Evolutionary conservation across 2,113 vertebrate genomes (phyloP), one percentile per base, ranked within the genome.

Genomic region (Panthera leo): DNA sequence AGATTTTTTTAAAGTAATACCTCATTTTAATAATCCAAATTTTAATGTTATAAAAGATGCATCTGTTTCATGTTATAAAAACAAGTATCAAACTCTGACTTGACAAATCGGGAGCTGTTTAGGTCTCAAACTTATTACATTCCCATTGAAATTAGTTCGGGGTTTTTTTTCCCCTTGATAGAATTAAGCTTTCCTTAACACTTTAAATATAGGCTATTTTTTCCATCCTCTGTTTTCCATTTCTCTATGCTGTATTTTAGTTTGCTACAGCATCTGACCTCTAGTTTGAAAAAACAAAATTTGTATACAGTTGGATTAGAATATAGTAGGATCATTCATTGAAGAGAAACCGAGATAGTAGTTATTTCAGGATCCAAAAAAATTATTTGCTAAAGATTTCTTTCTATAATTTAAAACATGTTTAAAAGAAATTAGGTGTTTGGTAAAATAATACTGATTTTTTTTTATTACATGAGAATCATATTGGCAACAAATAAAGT

Each of bases 221-320:
- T 84, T 85, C 63, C 34, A 51, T 51, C 61, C 71, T 92, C 14
- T 65, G 63, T 70, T 48, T 91, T 58, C 23, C 8, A 83, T n/a
- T 73, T 93, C 45, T 53, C 2, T 94, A 18, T 78, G 58, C 53
- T 65, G 70, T 5, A 39, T 82, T 61, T 82, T 73, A 75, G 45
- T 83, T 95, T 10, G 53, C 13, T 42, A 42, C 15, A 83, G 42
- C 42, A 87, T 78, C 42, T 63, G 68, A 83, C 27, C 15, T 73
- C 63, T 42, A 78, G 36, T 94, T 94, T 87, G 65, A 79, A 79
- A 95, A 95, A 96, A 53, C 15, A 31, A 16, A 85, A 63, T 93
- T 65, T 93, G 19, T 87, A 19, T 78, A 73, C 67, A 71, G 71
- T 84, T 80, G 5, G 94, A 53, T 94, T 73, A 48, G 36, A 36